Evolutionary conservation across 2,797 vertebrate species (phyloP).

Genomic region (Sciurus vulgaris): DNA sequence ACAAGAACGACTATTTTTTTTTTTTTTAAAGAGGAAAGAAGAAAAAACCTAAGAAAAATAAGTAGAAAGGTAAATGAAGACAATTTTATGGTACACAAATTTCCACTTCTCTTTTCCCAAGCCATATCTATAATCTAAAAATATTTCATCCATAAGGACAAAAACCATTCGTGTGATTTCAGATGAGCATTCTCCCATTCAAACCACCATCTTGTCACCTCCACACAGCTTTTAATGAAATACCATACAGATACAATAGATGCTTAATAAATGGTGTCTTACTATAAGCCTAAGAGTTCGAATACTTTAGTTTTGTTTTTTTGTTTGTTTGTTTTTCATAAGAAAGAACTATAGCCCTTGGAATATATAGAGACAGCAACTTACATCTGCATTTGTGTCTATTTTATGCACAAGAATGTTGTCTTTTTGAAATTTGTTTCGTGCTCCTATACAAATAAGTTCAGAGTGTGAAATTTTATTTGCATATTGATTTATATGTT

Average conservation of each 20-base stretch:
- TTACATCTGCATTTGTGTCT: background rate
- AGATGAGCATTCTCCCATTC: background rate
- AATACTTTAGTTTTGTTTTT: background rate
- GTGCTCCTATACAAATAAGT: background rate
- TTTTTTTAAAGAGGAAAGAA: background rate
- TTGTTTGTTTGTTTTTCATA: background rate
- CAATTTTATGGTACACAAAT: background rate
- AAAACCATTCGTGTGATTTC: background rate
- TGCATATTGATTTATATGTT: background rate
- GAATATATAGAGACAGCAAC: background rate
- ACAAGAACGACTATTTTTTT: background rate
- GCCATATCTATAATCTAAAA: background rate
- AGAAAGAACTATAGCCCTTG: background rate
- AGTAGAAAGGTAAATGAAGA: background rate
- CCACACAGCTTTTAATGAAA: background rate
- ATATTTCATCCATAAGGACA: background rate
- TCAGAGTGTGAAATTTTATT: background rate
- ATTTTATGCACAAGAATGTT: background rate
- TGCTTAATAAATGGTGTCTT: background rate
- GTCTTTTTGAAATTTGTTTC: constrained; percentile 12
- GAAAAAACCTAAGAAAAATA: background rate
- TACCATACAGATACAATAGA: background rate
- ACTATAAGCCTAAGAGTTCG: background rate
- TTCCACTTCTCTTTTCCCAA: background rate
- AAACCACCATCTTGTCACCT: background rate